A percentile compares a stretch with the other conserved stretches of the same genome.
These are phyloP conservation scores for Psococerastis gibbosa DNA, from an alignment of 2,888 invertebrate genomes.

Conservation along the genomic window DNA sequence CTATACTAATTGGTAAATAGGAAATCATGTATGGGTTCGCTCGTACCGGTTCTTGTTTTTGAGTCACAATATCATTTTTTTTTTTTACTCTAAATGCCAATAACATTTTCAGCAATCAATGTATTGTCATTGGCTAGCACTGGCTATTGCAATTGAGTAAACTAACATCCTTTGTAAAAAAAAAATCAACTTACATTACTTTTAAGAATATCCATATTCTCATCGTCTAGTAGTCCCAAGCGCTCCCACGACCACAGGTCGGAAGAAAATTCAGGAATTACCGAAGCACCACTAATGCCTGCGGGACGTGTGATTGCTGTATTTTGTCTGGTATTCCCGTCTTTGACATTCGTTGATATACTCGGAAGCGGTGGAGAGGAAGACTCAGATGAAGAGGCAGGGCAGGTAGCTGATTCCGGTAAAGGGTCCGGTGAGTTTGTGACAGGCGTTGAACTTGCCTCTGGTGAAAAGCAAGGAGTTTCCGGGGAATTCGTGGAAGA, in stretches of 20 bases:
- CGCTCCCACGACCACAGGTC: neutral
- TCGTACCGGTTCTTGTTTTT: too few species aligned
- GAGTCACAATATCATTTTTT: too few species aligned
- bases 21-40: too few species aligned
- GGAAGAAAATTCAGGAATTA: neutral
- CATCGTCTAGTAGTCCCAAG: neutral
- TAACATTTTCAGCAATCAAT: too few species aligned
- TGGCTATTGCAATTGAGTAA: too few species aligned
- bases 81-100: too few species aligned
- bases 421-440: neutral
- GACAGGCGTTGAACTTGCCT: neutral
- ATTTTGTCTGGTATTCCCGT: neutral
- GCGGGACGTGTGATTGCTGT: constrained; percentile 17
- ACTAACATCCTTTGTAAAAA: too few species aligned
- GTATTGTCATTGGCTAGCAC: too few species aligned
- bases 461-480: neutral
- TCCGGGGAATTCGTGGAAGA: neutral
- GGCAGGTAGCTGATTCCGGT: too few species aligned
- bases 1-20: too few species aligned
- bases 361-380: neutral
- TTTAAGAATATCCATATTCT: neutral
- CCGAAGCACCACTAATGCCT: constrained; percentile 20
- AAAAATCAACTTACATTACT: neutral
- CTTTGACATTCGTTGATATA: too few species aligned
- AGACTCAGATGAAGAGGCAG: neutral